Percentiles rank a stretch among this genome's conserved stretches.
Conservation (phyloP, 2,888 invertebrate genomes). For the Lithophane semibrunnea region DNA sequence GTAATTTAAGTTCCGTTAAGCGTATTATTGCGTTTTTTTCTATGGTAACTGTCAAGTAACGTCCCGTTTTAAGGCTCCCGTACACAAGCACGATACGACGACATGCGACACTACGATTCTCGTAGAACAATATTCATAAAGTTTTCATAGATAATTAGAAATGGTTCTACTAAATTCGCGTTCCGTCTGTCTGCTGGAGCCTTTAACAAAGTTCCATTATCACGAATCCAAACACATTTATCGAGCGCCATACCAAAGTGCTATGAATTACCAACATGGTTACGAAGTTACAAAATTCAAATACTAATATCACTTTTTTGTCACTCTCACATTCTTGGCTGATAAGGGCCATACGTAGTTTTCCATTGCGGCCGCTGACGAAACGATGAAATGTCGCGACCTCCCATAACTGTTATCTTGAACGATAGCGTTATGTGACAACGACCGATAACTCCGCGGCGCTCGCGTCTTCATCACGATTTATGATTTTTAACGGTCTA, state of each 20-base stretch:
- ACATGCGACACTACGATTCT: no score
- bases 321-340: conserved; percentile 63
- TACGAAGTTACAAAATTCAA: conserved; percentile 64
- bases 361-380: conserved; percentile 64
- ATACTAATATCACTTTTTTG: conserved; percentile 61
- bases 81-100: no score
- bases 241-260: conserved; percentile 36
- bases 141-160: no score
- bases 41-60: conserved; percentile 7
- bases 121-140: no score
- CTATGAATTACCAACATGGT: conserved; percentile 47
- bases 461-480: conserved; percentile 55
- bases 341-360: conserved; percentile 63
- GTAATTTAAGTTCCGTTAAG: conserved; percentile 31
- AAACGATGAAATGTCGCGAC: conserved; percentile 72
- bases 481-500: conserved; percentile 65
- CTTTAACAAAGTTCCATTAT: conserved; percentile 30
- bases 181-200: no score
- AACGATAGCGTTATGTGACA: conserved; percentile 70
- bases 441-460: conserved; percentile 70
- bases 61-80: neutral
- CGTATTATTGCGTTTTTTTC: conserved; percentile 17
- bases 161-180: no score
- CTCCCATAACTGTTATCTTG: conserved; percentile 77
- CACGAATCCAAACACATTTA: conserved; percentile 57